phyloP scores from a whole-genome alignment of 2,113 vertebrate genomes.

The Oceanodroma tethys region DNA sequence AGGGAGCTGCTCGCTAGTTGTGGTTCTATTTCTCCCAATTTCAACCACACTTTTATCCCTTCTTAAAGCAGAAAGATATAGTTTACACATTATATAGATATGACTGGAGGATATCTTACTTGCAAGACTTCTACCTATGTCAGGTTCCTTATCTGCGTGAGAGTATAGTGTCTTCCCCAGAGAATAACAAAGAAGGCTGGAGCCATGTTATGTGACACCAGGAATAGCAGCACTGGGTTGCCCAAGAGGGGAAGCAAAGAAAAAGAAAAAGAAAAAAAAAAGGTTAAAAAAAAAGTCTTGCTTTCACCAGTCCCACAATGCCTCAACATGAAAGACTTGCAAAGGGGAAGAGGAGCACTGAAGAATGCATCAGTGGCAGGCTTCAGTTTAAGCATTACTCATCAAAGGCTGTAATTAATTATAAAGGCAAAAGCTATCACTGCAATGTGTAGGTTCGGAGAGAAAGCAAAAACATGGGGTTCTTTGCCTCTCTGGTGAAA shows the following conservation, averaged over 20 bases:
- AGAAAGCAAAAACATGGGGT: not conserved
- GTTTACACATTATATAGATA: not conserved
- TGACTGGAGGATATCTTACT: not conserved
- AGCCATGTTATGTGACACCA: constrained; percentile 2
- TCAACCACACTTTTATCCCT: not conserved
- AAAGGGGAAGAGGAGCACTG: not conserved
- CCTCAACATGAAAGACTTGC: not conserved
- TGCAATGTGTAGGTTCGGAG: not conserved
- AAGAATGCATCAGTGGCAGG: not conserved
- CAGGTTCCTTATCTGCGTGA: not conserved
- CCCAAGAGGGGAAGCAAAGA: not conserved
- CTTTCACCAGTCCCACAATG: not conserved
- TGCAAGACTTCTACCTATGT: not conserved
- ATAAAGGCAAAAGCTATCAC: not conserved
- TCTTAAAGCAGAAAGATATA: not conserved
- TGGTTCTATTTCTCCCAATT: not conserved
- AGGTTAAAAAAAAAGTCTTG: not conserved
- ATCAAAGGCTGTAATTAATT: not conserved
- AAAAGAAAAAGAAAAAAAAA: not conserved
- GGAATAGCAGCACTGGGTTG: not conserved
- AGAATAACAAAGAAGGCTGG: not conserved
- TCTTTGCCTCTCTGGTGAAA: not conserved
- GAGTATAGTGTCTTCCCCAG: not conserved
- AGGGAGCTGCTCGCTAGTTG: not conserved
- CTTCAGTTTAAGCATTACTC: not conserved